Conservation (phyloP, 1,140 invertebrate species). For the Drosophila eugracilis region DNA sequence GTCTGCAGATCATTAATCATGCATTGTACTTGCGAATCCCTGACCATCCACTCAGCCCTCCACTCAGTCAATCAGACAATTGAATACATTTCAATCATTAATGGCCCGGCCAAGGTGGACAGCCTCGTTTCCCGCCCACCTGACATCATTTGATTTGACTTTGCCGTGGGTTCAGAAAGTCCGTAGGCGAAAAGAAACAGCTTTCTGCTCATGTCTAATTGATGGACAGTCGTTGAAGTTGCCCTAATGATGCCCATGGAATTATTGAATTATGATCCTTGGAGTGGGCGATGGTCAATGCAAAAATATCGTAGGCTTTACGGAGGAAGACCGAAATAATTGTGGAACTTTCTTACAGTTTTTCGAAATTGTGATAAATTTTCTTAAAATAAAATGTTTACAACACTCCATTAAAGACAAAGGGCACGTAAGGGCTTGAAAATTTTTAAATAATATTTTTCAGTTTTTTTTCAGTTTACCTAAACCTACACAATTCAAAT, state of each 20-base stretch:
- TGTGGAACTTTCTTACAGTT: too few relatives aligned
- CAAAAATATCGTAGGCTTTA: not conserved
- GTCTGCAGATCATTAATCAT: constrained; percentile 72
- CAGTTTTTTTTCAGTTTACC: too few relatives aligned
- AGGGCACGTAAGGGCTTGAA: too few relatives aligned
- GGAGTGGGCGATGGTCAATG: not conserved
- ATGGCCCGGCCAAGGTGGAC: constrained; percentile 21
- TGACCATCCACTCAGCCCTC: constrained; percentile 31
- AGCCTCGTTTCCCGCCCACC: constrained; percentile 15
- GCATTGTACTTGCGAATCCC: constrained; percentile 58
- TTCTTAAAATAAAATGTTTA: too few relatives aligned
- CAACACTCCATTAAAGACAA: too few relatives aligned
- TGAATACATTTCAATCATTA: constrained; percentile 82
- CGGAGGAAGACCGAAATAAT: too few relatives aligned
- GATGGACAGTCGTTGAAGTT: constrained; percentile 56
- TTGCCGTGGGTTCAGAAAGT: constrained; percentile 42
- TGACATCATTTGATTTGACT: constrained; percentile 64
- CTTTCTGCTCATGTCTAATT: constrained; percentile 52
- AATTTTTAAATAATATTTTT: too few relatives aligned
- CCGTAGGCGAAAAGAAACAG: constrained; percentile 12
- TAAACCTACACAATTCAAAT: too few relatives aligned
- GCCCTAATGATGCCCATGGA: constrained; percentile 34
- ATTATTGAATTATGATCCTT: constrained; percentile 42
- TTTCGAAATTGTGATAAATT: too few relatives aligned
- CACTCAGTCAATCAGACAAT: constrained; percentile 76